Conservation (phyloP, 2,113 vertebrate species). For the Tretioscincus oriximinensis region DNA sequence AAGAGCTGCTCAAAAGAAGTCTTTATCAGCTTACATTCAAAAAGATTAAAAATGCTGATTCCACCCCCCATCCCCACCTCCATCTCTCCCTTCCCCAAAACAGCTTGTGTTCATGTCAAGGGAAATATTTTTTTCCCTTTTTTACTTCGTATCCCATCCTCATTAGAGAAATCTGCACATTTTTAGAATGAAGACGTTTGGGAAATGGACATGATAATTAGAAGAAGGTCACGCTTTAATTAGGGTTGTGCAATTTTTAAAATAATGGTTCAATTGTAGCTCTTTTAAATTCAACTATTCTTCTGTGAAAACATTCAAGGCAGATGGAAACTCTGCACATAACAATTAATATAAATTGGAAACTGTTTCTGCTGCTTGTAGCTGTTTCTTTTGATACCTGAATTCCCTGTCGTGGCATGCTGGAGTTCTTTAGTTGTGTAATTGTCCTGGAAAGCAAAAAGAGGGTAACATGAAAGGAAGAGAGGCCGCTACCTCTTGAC, state of each 20-base stretch:
- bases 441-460: slow-evolving; percentile 42
- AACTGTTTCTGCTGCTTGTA: slow-evolving; percentile 16
- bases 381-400: slow-evolving; percentile 32
- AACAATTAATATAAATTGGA: slow-evolving; percentile 48
- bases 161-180: slow-evolving; percentile 68
- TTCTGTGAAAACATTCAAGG: slow-evolving; percentile 51
- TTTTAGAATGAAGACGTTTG: slow-evolving; percentile 58
- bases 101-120: slow-evolving; percentile 59
- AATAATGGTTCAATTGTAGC: slow-evolving; percentile 65
- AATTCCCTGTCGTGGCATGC: slow-evolving; percentile 15
- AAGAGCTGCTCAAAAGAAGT: slow-evolving; percentile 50
- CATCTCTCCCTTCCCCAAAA: slow-evolving; percentile 28
- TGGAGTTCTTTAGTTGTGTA: slow-evolving; percentile 1
- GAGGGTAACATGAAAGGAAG: slow-evolving; percentile 42
- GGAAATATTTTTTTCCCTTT: slow-evolving; percentile 42
- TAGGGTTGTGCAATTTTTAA: slow-evolving; percentile 65
- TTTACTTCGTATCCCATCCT: slow-evolving; percentile 51
- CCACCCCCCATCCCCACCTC: slow-evolving; percentile 5
- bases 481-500: slow-evolving; percentile 30
- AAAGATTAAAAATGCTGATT: slow-evolving; percentile 45
- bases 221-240: slow-evolving; percentile 74
- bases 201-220: slow-evolving; percentile 71
- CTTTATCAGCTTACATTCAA: slow-evolving; percentile 50
- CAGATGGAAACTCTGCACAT: slow-evolving; percentile 60
- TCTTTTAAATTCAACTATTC: slow-evolving; percentile 55